phyloP scores from a whole-genome alignment of 2,797 vertebrate species.

The Moxostoma hubbsi region DNA sequence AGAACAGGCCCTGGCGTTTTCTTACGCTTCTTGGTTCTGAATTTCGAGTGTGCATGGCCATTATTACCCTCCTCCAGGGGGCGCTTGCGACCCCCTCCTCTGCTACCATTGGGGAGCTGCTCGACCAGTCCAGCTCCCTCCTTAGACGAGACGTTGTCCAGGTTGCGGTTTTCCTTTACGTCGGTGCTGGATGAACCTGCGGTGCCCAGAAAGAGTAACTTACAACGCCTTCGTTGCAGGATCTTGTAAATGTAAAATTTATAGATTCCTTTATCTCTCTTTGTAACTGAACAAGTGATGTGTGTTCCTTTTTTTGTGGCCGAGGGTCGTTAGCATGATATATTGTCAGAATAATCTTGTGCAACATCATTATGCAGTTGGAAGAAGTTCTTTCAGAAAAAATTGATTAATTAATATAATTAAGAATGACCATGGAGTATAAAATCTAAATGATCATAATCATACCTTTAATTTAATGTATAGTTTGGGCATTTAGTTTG shows the following conservation, averaged over 20 bases:
- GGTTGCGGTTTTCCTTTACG: slow-evolving; percentile 95
- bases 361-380: slow-evolving; percentile 19
- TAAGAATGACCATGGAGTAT: slow-evolving; percentile 30
- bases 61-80: slow-evolving; percentile 95
- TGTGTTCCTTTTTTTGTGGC: slow-evolving; percentile 80
- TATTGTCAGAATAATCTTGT: slow-evolving; percentile 26
- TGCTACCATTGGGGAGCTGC: slow-evolving; percentile 90
- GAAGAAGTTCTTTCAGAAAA: not conserved
- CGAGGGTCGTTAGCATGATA: slow-evolving; percentile 36
- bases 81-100: slow-evolving; percentile 87
- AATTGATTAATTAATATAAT: slow-evolving; percentile 25
- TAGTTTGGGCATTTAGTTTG: slow-evolving; percentile 19
- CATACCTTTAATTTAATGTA: slow-evolving; percentile 33
- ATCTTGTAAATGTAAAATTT: slow-evolving; percentile 99
- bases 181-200: slow-evolving; percentile 98
- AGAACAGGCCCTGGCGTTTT: slow-evolving; percentile 91
- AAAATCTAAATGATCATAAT: slow-evolving; percentile 40
- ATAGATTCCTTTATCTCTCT: slow-evolving; percentile 98
- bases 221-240: slow-evolving; percentile 99
- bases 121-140: slow-evolving; percentile 84
- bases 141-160: slow-evolving; percentile 92
- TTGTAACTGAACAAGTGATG: slow-evolving; percentile 97
- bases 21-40: slow-evolving; percentile 93
- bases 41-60: slow-evolving; percentile 88
- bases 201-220: slow-evolving; percentile 99